Evolutionary conservation across 2,888 invertebrate genomes (phyloP), one percentile per base, ranked within the genome.

Genomic region (Ectropis crepuscularia): DNA sequence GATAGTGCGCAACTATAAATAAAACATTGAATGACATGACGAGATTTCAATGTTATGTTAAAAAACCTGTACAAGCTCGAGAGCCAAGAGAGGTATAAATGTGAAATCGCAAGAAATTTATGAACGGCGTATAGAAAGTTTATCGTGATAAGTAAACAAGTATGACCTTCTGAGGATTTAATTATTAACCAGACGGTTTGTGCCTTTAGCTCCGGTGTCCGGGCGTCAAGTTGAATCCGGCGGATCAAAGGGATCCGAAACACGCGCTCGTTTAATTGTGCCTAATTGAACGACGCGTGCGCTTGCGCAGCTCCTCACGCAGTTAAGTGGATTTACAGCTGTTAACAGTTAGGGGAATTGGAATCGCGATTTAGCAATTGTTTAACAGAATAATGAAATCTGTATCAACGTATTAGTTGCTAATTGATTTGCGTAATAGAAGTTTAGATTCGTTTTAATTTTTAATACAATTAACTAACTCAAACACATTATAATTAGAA

Each of bases 261-360:
- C 76, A 70, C 77, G 73, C 72, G 75, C 72, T 70, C 68, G 68
- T 68, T 80, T 89, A 89, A 91, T 91, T 88, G 88, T 74, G 71
- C 77, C 79, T 88, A 90, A 91, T 91, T 89, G 87, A 79, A 74
- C 76, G 75, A 75, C 72, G 66, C 73, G 78, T 81, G 72, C 86
- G 85, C 86, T 81, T 80, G 82, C 81, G 80, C 76, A 72, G 72
- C 75, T 72, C 74, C 74, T 75, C 65, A 68, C 68, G 69, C 74
- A 72, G 67, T 75, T 85, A 85, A 88, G 83, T 85, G 82, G 82
- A 85, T 88, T 85, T 85, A 88, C 88, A 87, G 84, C 87, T 86
- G 86, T 76, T 72, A 71, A 65, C 86, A 85, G 85, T 76, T 72
- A 72, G 65, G 68, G 70, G 70, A 81, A 82, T 82, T 79, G 77